These are phyloP conservation scores for Chesias legatella DNA, from an alignment of 2,888 invertebrate genomes.

Conservation along the genomic window DNA sequence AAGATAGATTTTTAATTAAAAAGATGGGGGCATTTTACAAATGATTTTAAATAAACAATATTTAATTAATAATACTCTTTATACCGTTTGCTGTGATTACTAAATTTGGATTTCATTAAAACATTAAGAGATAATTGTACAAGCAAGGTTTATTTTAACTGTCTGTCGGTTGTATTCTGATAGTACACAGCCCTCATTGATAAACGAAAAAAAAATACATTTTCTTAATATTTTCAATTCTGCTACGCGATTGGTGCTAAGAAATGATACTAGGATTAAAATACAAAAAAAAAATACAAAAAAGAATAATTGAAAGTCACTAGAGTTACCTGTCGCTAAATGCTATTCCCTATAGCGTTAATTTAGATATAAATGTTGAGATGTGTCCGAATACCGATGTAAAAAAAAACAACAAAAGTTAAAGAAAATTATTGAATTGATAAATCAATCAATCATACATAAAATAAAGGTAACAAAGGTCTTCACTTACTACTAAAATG, in stretches of 20 bases:
- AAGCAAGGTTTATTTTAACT: no score
- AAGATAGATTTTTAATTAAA: no score
- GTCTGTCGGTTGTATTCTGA: no score
- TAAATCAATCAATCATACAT: no score
- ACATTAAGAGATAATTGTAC: no score
- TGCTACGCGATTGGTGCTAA: constrained; percentile 55
- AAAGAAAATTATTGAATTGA: no score
- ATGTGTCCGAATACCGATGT: constrained; percentile 6
- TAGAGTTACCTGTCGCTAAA: constrained; percentile 42
- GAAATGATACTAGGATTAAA: constrained; percentile 35
- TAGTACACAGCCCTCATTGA: constrained; percentile 23
- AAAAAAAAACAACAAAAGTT: background rate
- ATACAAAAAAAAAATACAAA: constrained; percentile 49
- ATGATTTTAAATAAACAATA: no score
- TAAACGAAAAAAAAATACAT: constrained; percentile 33
- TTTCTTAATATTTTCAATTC: constrained; percentile 32
- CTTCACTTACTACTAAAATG: no score
- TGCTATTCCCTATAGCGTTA: constrained; percentile 11
- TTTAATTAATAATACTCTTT: constrained; percentile 7
- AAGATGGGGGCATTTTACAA: no score
- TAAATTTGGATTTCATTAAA: no score
- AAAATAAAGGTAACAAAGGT: no score
- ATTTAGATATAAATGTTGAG: constrained; percentile 7
- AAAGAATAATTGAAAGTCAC: constrained; percentile 42
- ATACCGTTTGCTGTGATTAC: no score